Base-by-base conservation (phyloP, 2,113 vertebrate genomes). In the Cyphomyrus discorhynchus region DNA sequence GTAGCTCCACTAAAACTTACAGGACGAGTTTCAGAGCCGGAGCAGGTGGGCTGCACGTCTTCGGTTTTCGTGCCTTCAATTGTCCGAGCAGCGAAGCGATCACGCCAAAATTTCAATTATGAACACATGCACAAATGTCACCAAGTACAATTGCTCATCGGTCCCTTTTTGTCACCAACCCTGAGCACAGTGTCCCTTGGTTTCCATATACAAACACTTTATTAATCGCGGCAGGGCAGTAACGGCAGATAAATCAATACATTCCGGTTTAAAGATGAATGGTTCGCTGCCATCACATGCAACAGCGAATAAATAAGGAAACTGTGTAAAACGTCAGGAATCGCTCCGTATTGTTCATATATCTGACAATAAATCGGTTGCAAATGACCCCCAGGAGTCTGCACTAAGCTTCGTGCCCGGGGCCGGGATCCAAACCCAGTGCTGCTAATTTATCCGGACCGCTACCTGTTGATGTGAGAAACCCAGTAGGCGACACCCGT, bases 381-480 rank as follows among this genome's bases (percentile, higher is more conserved):
- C 74, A 80, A 80, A 53, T 53, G 15, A 80, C 15, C 74, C 74
- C 5, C 74, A 7, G 35, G 35, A 19, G 15, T 70, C 62, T 31
- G 62, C 58, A 66, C 58, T 66, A 66, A 66, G 58, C 58, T 66
- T 66, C 24, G 24, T 35, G 31, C 31, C 42, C 74, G 74, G 74
- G 17, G 62, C 17, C 15, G 15, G 74, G 74, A 19, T n/a, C 9
- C n/a, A 47, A 39, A 11, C n/a, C 10, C 19, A 1, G 21, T 27
- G 82, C 82, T 84, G 9, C 35, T 85, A 2, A n/a, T 47, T 47
- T 49, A 47, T 85, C 46, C 7, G 24, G 27, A 17, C 58, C 31
- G 15, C 24, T 89, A 90, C 89, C 89, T 90, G 89, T 90, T 90
- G 89, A 74, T 87, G 49, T 24, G 77, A 35, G 85, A 10, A 9